Percentiles rank a stretch among this genome's conserved stretches.
Conservation (phyloP, 1,140 invertebrate genomes). For the Atta texana region DNA sequence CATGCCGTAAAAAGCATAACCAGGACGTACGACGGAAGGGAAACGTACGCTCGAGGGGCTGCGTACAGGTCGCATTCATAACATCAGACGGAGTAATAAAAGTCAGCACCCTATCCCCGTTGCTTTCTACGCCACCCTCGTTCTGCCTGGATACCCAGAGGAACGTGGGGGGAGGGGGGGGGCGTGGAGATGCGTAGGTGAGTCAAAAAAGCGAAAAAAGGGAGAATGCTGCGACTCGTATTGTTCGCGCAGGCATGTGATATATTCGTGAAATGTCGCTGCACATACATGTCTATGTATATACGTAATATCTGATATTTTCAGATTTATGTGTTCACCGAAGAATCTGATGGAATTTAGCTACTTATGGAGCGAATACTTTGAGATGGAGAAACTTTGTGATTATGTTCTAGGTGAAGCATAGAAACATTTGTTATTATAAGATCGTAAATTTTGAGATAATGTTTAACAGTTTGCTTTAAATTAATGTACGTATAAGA, state of each 20-base stretch:
- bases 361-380: constrained; percentile 2
- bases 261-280: constrained; percentile 49
- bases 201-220: constrained; percentile 71
- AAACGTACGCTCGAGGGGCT: constrained; percentile 67
- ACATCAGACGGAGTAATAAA: constrained; percentile 79
- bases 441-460: neutral
- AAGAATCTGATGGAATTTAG: constrained; percentile 30
- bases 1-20: constrained; percentile 77
- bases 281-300: constrained; percentile 32
- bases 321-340: constrained; percentile 36
- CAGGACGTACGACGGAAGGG: constrained; percentile 44
- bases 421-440: neutral
- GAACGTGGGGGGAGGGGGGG: constrained; percentile 34
- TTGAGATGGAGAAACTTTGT: neutral
- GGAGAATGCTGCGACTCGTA: constrained; percentile 44
- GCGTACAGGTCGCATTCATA: constrained; percentile 76
- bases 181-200: constrained; percentile 68
- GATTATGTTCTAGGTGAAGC: neutral
- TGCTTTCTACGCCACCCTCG: constrained; percentile 58
- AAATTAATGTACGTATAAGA: constrained; percentile 4
- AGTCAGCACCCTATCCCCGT: constrained; percentile 71
- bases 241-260: constrained; percentile 55
- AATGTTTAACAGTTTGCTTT: constrained; percentile 4
- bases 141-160: constrained; percentile 61
- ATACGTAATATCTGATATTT: constrained; percentile 36